phyloP scores from a whole-genome alignment of 2,797 vertebrate genomes.

The Anguilla marmorata region DNA sequence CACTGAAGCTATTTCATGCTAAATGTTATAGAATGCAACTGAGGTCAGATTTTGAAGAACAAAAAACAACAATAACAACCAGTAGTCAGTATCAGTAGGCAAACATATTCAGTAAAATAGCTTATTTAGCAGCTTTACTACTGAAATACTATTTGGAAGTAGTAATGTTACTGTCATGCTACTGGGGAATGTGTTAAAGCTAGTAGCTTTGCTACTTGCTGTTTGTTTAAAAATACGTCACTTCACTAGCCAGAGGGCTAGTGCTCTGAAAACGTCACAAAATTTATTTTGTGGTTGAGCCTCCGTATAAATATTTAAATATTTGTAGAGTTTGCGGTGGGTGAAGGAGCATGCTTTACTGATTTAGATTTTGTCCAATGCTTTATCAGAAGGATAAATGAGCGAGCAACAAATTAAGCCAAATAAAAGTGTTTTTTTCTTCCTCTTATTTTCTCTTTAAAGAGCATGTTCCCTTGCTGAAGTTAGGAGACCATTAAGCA shows the following conservation, averaged over 20 bases:
- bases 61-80: too few relatives aligned
- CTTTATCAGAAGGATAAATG: conserved; percentile 17
- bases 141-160: too few relatives aligned
- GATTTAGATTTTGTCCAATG: conserved; percentile 27
- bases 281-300: not conserved
- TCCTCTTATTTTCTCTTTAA: conserved; percentile 15
- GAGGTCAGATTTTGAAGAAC: too few relatives aligned
- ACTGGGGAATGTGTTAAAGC: too few relatives aligned
- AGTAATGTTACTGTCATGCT: too few relatives aligned
- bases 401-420: conserved; percentile 15
- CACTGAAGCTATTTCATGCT: too few relatives aligned
- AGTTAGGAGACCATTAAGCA: conserved; percentile 32
- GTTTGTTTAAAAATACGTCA: not conserved
- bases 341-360: conserved; percentile 22
- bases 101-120: too few relatives aligned
- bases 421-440: conserved; percentile 37
- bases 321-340: conserved; percentile 9
- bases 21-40: too few relatives aligned
- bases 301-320: not conserved
- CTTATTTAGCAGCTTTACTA: too few relatives aligned
- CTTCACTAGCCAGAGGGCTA: not conserved
- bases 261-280: not conserved
- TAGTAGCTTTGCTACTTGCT: not conserved
- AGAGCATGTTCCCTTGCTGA: conserved; percentile 6
- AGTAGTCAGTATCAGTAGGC: too few relatives aligned